Evolutionary conservation across 1,140 invertebrate genomes (phyloP), one percentile per base, ranked within the genome.

Genomic region (Protaetia brevitarsis): DNA sequence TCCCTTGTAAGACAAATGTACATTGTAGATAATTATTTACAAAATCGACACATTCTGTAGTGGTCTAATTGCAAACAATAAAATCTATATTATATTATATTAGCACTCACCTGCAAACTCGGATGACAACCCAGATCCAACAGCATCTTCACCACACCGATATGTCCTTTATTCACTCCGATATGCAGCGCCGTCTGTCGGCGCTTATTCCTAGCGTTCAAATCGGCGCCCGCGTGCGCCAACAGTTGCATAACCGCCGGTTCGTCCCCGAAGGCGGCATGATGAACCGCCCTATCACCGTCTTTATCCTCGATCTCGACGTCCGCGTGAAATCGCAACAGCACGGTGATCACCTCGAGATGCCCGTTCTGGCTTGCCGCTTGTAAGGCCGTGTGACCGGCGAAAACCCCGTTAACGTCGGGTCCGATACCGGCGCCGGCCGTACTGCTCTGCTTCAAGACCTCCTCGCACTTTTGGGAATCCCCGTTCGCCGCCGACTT

Each of bases 231-330:
- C 28, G 91, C 89, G 70, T 88, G 86, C 27, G 92, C 90, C 5
- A 97, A 80, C 31, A 94, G 82, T 66, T 92, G 87, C 75, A 96
- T 88, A 0, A 95, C 93, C 0, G 86, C 88, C 0, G 94, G 90
- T 79, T 97, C 94, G 81, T 96, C 94, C 0, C 96, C 96, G 83
- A 98, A 98, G 0, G 96, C 95, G 26, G 96, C 96, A 83, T 98
- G 95, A 82, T 98, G 96, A 16, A 97, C 94, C 2, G 95, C 95
- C 70, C 95, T 83, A 81, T 98, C 96, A 2, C 96, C 96, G 79
- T 98, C 96, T 82, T 96, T 96, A 78, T 98, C 96, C 85, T 97
- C 95, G 36, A 96, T 93, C 82, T 97, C 95, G 65, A 96, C 92
- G 75, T 97, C 93, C 0, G 94, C 92, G 69, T 89, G 88, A 66